phyloP scores from a whole-genome alignment of 2,113 vertebrate genomes.

The Anguilla rostrata region DNA sequence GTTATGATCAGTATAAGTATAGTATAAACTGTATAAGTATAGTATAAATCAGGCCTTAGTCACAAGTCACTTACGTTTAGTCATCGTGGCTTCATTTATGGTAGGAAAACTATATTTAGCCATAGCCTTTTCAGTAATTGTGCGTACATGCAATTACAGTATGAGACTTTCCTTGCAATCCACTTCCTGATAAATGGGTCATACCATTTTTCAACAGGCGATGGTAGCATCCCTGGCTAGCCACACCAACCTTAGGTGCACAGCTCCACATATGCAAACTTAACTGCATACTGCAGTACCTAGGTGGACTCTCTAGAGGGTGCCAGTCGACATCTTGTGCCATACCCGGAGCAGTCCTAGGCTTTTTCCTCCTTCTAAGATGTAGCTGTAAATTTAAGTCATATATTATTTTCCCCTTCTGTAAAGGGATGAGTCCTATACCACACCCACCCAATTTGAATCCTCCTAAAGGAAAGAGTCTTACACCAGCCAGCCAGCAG shows the following conservation, averaged over 20 bases:
- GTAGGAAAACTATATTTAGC: too few relatives aligned
- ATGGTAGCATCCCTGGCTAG: not conserved
- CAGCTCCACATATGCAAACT: not conserved
- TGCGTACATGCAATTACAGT: too few relatives aligned
- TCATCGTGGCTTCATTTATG: too few relatives aligned
- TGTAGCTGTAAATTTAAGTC: not conserved
- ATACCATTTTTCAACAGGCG: too few relatives aligned
- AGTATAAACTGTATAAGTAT: too few relatives aligned
- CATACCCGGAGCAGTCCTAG: not conserved
- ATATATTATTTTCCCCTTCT: not conserved
- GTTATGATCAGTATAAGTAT: too few relatives aligned
- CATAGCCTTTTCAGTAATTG: too few relatives aligned
- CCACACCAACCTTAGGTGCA: not conserved
- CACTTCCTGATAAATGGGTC: too few relatives aligned
- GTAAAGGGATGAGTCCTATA: not conserved
- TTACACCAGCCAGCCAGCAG: not conserved
- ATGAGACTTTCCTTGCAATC: too few relatives aligned
- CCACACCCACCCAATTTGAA: not conserved
- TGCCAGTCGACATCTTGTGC: not conserved
- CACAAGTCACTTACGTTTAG: too few relatives aligned
- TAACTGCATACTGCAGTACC: not conserved
- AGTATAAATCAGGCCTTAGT: too few relatives aligned
- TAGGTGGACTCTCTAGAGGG: not conserved
- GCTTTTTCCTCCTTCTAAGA: not conserved
- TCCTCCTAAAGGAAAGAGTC: too few relatives aligned